phyloP scores from a whole-genome alignment of 2,113 vertebrate species.

The Ageneiosus marmoratus region DNA sequence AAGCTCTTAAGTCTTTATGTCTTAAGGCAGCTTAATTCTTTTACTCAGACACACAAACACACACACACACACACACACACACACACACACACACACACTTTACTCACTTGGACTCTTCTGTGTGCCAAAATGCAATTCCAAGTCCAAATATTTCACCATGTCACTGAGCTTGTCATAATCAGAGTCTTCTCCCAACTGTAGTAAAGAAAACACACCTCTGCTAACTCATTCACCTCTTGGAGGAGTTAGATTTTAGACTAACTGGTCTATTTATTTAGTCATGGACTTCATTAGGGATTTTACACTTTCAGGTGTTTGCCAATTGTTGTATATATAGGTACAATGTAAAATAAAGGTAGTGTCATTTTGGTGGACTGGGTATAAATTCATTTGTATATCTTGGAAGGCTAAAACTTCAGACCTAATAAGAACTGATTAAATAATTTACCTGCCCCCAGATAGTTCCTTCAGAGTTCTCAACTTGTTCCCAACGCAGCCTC shows the following conservation, averaged over 20 bases:
- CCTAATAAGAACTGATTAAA: background rate
- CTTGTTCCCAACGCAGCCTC: conserved; percentile 96
- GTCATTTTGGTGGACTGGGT: background rate
- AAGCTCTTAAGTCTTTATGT: background rate
- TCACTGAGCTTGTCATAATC: conserved; percentile 97
- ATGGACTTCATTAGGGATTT: background rate
- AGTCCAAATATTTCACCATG: conserved; percentile 98
- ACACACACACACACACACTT: conserved; percentile 9
- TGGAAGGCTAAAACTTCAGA: background rate
- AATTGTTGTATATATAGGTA: background rate
- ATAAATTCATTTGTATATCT: background rate
- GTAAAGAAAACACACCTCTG: conserved; percentile 45
- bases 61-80: background rate
- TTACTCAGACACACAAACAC: background rate
- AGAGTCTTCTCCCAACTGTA: conserved; percentile 86
- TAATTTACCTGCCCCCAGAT: conserved; percentile 93
- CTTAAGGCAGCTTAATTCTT: background rate
- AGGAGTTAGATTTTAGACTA: background rate
- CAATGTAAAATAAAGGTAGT: background rate
- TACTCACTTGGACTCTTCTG: conserved; percentile 89
- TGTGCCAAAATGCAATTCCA: conserved; percentile 96
- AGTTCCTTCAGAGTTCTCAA: conserved; percentile 96
- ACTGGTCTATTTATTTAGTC: background rate
- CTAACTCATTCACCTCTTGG: background rate
- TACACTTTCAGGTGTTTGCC: background rate